Percentiles rank a stretch among this genome's conserved stretches.
phyloP scores from a whole-genome alignment of 2,888 invertebrate species.

The Tineola bisselliella region DNA sequence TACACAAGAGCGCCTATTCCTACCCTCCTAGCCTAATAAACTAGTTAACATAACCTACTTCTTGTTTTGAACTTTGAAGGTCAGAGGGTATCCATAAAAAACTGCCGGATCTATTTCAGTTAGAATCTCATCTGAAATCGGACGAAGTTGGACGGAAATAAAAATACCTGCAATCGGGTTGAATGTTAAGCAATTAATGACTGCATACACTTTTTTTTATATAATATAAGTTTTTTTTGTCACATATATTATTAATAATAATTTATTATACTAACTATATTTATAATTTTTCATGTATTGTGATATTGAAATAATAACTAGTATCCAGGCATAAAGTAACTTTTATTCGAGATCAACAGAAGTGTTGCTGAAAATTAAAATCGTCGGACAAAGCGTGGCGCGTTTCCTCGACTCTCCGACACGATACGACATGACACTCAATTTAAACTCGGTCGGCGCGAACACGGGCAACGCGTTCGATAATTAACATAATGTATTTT shows the following conservation, averaged over 20 bases:
- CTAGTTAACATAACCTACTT: background rate
- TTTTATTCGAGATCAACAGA: conserved; percentile 2
- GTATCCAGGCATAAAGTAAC: background rate
- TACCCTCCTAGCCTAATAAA: background rate
- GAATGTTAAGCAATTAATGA: no score
- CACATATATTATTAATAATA: no score
- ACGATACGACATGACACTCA: conserved; percentile 59
- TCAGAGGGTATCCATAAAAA: background rate
- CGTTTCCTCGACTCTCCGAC: conserved; percentile 30
- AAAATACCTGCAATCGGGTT: background rate
- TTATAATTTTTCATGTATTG: no score
- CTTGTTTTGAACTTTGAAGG: background rate
- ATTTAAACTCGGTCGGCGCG: conserved; percentile 45
- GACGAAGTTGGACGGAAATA: background rate
- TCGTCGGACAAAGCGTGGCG: conserved; percentile 25
- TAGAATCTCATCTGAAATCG: background rate
- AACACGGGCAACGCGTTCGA: conserved; percentile 45
- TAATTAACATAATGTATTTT: conserved; percentile 68
- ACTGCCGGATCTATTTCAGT: background rate
- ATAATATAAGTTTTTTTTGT: no score
- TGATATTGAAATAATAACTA: no score
- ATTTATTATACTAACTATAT: no score
- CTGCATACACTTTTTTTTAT: no score
- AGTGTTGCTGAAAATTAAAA: conserved; percentile 1
- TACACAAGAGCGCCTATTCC: background rate